These are phyloP conservation scores for Microcebus lehilahytsara DNA, from an alignment of 2,113 vertebrate species.

Conservation along the genomic window DNA sequence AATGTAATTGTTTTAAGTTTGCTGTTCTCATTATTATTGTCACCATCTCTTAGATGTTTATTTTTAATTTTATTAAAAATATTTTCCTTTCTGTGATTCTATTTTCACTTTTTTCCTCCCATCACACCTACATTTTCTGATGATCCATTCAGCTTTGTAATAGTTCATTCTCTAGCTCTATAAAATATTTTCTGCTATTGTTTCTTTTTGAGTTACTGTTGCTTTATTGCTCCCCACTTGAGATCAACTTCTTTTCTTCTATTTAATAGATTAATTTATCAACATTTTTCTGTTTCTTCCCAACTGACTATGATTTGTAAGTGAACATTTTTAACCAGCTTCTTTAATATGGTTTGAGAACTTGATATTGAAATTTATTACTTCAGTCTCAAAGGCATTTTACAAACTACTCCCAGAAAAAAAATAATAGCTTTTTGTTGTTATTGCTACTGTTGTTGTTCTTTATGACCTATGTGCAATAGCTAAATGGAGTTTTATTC, in stretches of 20 bases:
- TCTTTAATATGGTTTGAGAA: conserved; percentile 9
- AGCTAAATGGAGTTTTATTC: background rate
- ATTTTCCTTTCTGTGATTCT: background rate
- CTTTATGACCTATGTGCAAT: background rate
- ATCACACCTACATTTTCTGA: background rate
- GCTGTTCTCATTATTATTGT: background rate
- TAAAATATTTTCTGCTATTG: conserved; percentile 4
- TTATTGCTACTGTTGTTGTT: background rate
- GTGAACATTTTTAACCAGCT: conserved; percentile 10
- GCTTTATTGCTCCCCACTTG: background rate
- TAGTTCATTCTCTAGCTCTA: background rate
- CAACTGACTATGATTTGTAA: conserved; percentile 39
- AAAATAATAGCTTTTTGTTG: background rate
- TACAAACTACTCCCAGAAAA: conserved; percentile 23
- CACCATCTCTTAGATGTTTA: background rate
- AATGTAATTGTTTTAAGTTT: background rate
- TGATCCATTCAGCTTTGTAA: background rate
- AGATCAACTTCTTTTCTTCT: conserved; percentile 3
- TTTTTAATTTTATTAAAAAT: background rate
- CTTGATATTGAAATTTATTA: conserved; percentile 60
- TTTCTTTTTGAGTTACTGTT: conserved; percentile 18
- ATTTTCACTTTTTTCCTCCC: background rate
- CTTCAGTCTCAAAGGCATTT: conserved; percentile 1
- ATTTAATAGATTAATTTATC: conserved; percentile 50
- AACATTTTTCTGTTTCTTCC: conserved; percentile 41